Evolutionary conservation across 2,113 vertebrate species (phyloP), one percentile per base, ranked within the genome.

Genomic region (Marmota monax): DNA sequence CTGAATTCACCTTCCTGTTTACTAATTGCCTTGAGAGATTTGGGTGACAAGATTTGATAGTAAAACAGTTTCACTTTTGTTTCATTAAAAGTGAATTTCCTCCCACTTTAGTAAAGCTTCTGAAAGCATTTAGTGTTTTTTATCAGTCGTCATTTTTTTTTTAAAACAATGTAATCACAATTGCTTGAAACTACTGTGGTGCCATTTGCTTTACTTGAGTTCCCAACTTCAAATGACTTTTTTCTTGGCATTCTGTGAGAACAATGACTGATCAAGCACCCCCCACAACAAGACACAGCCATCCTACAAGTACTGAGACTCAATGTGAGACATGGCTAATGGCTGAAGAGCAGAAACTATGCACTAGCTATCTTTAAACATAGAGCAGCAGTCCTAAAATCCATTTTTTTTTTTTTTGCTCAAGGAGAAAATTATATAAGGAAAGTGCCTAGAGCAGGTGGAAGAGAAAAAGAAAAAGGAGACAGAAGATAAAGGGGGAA

Each of bases 141-240:
- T 88, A 5, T 84, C 67, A 88, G n/a, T n/a, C 23, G 23, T 67
- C 22, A 80, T 96, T 80, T 90, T 83, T 56, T 48, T 91, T 17
- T 67, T 34, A 56, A 76, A 56, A 80, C 10, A 37, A 17, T 27
- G 3, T 88, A 51, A 91, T 78, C 18, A 48, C 56, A 78, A 56
- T 32, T 70, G 42, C 82, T 51, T 85, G 53, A 78, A 72, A 85
- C 23, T 78, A 32, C 32, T 32, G n/a, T 22, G 22, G 14, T 48
- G 5, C 2, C 45, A 61, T 95, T 86, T 93, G 80, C 67, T 88
- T 82, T 32, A 58, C 17, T n/a, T 42, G 79, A 83, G 70, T 85
- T 53, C 27, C 29, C 53, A 83, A 56, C 48, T 94, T 93, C 45
- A n/a, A 53, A 34, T 58, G 22, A 20, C 25, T 73, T 88, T 74